Evolutionary conservation across 2,797 vertebrate genomes (phyloP), one percentile per base, ranked within the genome.

Genomic region (Tiaroga cobitis): DNA sequence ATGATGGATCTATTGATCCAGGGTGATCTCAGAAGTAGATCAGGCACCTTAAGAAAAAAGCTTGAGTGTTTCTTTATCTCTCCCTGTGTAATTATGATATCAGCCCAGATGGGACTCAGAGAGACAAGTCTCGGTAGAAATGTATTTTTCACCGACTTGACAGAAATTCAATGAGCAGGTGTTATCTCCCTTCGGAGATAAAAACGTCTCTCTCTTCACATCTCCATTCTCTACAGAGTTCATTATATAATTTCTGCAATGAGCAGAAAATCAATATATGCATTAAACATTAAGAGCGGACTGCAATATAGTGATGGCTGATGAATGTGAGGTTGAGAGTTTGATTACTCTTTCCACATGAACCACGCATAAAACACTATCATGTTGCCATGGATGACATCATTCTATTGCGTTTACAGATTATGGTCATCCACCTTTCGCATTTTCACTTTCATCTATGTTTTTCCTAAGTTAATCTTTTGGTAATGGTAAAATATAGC

Each of bases 241-340:
- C 92, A 91, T 95, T 94, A 92, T 93, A 93, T 94, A 89, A 93
- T 94, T 94, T 94, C 92, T 92, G 92, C 93, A 93, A 92, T 92
- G 82, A 92, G 80, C 90, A 81, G 83, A 69, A 87, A 92, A 95
- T 95, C 92, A 92, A 95, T 95, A 81, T 21, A 85, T 87, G 88
- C 93, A 94, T 95, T 95, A 95, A 95, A 95, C 93, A 94, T 95
- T 95, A 93, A 95, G 92, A 92, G 90, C 90, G 92, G 92, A 91
- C 91, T 90, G 93, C 92, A 93, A 73, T 72, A 93, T 94, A 94
- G 92, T 90, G 90, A 92, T 92, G 91, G 85, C 88, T 82, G 89
- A 93, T 88, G 82, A 91, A 92, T 91, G 78, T 91, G 87, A 93
- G 92, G 93, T 75, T 89, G 89, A 81, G 93, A 94, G 93, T 95